Base-by-base conservation (phyloP, 2,888 invertebrate genomes). In the Automeris io region DNA sequence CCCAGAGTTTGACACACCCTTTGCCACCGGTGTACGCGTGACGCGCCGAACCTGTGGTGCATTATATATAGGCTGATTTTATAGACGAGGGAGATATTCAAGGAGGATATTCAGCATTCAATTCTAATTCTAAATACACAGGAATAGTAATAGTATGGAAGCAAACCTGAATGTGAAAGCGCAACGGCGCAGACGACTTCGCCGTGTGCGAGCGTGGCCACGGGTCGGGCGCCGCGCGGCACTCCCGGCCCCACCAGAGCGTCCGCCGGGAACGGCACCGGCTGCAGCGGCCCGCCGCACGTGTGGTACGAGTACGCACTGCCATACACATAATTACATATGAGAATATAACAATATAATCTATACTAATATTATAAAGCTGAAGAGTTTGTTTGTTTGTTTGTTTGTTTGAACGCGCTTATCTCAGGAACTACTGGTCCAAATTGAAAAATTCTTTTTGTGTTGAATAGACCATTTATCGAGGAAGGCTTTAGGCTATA, bases 1-100 rank as follows among this genome's bases (percentile, higher is more conserved):
- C 97, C 97, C 97, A 97, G 12, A 98, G 94, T 81, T 98, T 98
- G 47, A 98, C 98, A 75, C 97, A 96, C 18, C 98, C 97, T 82
- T 98, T 98, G 47, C 98, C 98, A 18, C 98, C 99, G 0, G 99
- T 99, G 82, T 98, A 99, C n/a, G 98, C 96, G 75, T 95, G 95
- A 56, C 95, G 90, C 46, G 94, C 93, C 43, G 93, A 92, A n/a
- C n/a, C n/a, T n/a, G n/a, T n/a, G n/a, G n/a, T n/a, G n/a, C n/a
- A n/a, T n/a, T n/a, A n/a, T n/a, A n/a, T n/a, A n/a, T n/a, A n/a
- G n/a, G n/a, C n/a, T n/a, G n/a, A n/a, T n/a, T n/a, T n/a, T n/a
- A n/a, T n/a, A n/a, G n/a, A n/a, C n/a, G n/a, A n/a, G n/a, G n/a
- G n/a, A n/a, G n/a, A n/a, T n/a, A n/a, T n/a, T n/a, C n/a, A n/a